phyloP scores from a whole-genome alignment of 2,888 invertebrate genomes.

The Ptychoptera contaminata region DNA sequence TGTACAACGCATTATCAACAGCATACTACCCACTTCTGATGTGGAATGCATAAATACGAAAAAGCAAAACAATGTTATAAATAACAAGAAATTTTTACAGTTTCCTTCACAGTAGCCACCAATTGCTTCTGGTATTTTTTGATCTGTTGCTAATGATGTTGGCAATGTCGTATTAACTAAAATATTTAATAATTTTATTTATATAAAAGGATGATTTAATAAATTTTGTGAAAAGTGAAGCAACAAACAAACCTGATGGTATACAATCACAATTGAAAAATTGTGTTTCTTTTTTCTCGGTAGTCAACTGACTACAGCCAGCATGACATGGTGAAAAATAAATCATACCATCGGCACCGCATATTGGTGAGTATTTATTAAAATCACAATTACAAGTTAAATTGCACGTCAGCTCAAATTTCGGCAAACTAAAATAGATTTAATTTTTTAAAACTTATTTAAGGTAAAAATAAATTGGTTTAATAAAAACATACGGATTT shows the following conservation, averaged over 20 bases:
- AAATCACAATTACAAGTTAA: conserved; percentile 55
- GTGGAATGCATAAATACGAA: conserved; percentile 87
- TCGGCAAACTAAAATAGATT: conserved; percentile 15
- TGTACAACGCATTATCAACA: conserved; percentile 79
- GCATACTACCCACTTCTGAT: conserved; percentile 81
- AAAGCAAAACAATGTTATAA: conserved; percentile 67
- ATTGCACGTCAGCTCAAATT: conserved; percentile 43
- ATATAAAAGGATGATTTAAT: neutral
- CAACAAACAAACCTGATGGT: conserved; percentile 19
- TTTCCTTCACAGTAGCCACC: conserved; percentile 67
- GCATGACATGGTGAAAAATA: conserved; percentile 84
- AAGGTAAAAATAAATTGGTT: neutral
- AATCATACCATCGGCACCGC: conserved; percentile 65
- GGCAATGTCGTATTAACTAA: too few relatives aligned
- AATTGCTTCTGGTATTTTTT: conserved; percentile 34
- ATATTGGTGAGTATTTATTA: conserved; percentile 68
- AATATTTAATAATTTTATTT: conserved; percentile 1
- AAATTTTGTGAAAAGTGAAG: conserved; percentile 1
- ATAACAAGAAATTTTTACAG: conserved; percentile 65
- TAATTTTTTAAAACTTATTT: neutral
- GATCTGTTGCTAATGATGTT: neutral
- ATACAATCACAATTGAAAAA: conserved; percentile 39
- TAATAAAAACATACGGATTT: neutral
- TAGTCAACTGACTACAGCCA: conserved; percentile 53
- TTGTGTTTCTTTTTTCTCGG: conserved; percentile 40